Base-by-base conservation (phyloP, 2,888 invertebrate species). In the Dusona sp. region DNA sequence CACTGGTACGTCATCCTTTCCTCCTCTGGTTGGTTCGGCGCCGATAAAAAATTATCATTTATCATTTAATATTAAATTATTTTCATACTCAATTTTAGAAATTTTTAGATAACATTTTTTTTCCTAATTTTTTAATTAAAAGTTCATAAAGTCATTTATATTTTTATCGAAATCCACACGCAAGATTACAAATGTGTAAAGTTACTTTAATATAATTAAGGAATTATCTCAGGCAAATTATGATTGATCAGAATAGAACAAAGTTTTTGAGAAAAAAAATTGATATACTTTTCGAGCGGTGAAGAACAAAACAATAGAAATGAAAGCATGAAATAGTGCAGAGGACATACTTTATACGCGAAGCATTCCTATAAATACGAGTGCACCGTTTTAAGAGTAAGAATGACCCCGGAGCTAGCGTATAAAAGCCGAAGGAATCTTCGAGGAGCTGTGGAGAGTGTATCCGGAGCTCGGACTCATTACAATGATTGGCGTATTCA, bases 401-500 rank as follows among this genome's bases (percentile, higher is more conserved):
- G 29, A 42, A 19, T 45, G 45, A 77, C 65, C 64, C 64, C 77
- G 38, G 51, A 77, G 36, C 65, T 9, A 45, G 16, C 13, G 19
- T 36, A 22, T 51, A 38, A 42, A 22, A 7, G 38, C 57, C 33
- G 54, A n/a, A 68, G 79, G 25, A 54, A 29, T 72, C 65, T 29
- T 81, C 48, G 57, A 48, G 42, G 42, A 83, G 51, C 57, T 51
- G 81, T 86, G 72, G 84, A 75, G 79, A 90, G 91, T 89, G 90
- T 90, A 90, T 90, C 91, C 88, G 88, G 89, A 89, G 85, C 95
- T 95, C 92, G 95, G 95, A 95, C 96, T 96, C 95, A 96, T 96
- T 96, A 96, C 96, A 95, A 95, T 96, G 97, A 97, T 96, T 96
- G 97, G 96, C 96, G 96, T 95, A 95, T 96, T 96, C 96, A 97